Conservation (phyloP, 2,113 vertebrate species). For the Callopanchax toddi region DNA sequence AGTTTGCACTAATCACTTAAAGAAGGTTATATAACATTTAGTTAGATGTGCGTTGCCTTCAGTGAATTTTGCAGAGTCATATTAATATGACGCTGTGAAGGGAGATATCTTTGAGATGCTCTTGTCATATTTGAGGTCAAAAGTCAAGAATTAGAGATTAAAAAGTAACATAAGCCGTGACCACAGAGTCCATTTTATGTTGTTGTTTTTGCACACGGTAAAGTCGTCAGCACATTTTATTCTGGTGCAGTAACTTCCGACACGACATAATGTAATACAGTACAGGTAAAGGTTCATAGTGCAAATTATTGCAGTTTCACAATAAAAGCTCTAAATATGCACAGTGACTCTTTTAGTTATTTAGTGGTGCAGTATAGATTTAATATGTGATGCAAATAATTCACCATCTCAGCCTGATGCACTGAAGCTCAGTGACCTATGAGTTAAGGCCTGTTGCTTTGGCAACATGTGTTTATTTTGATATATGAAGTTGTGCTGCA, state of each 20-base stretch:
- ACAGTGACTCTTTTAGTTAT: too few relatives aligned
- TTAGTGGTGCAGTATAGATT: too few relatives aligned
- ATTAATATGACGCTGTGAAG: not conserved
- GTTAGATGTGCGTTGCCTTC: not conserved
- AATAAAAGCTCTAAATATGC: not conserved
- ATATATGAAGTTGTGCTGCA: too few relatives aligned
- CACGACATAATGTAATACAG: not conserved
- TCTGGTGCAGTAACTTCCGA: too few relatives aligned
- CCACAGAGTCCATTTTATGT: not conserved
- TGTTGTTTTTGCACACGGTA: not conserved
- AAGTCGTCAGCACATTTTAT: too few relatives aligned
- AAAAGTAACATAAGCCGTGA: not conserved
- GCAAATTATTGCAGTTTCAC: not conserved
- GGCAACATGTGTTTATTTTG: too few relatives aligned
- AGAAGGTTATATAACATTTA: not conserved
- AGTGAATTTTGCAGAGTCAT: not conserved
- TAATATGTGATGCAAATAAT: too few relatives aligned
- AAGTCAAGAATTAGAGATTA: not conserved
- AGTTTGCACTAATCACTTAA: too few relatives aligned
- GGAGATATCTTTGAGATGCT: not conserved
- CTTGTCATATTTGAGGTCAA: not conserved
- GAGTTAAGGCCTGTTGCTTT: too few relatives aligned
- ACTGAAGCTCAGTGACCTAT: too few relatives aligned
- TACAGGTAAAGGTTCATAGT: not conserved
- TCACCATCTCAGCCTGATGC: too few relatives aligned